These are phyloP conservation scores for Netelia virgata DNA, from an alignment of 2,888 invertebrate genomes.

Conservation along the genomic window DNA sequence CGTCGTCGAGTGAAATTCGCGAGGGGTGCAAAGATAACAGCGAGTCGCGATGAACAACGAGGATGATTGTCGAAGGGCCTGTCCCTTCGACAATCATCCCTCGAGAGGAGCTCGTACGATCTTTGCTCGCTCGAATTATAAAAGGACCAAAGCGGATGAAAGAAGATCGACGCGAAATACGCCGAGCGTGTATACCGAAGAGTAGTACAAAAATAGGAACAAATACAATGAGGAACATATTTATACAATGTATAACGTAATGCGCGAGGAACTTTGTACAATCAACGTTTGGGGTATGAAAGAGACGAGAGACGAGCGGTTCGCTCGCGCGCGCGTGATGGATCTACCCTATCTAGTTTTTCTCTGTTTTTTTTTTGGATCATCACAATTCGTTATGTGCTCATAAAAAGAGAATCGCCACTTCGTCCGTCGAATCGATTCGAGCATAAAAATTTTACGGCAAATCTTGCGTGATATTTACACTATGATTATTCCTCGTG, in stretches of 20 bases:
- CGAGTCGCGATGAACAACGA: background rate
- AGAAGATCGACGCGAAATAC: conserved; percentile 17
- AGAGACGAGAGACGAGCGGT: conserved; percentile 60
- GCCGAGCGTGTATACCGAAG: conserved; percentile 41
- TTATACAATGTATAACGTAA: conserved; percentile 77
- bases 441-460: background rate
- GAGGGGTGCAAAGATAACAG: conserved; percentile 19
- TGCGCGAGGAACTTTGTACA: conserved; percentile 81
- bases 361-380: conserved; percentile 41
- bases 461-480: conserved; percentile 19
- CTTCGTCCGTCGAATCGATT: conserved; percentile 5
- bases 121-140: conserved; percentile 5
- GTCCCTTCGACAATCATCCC: conserved; percentile 9
- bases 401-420: too few relatives aligned
- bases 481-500: conserved; percentile 26
- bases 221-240: conserved; percentile 82
- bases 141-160: conserved; percentile 17
- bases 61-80: background rate
- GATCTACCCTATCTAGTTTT: conserved; percentile 25
- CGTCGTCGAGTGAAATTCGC: conserved; percentile 44
- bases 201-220: conserved; percentile 81
- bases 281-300: conserved; percentile 69
- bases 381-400: conserved; percentile 26
- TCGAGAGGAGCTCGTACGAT: conserved; percentile 1
- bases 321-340: conserved; percentile 54